These are phyloP conservation scores for Biston stratarius DNA, from an alignment of 2,888 invertebrate genomes.

Conservation along the genomic window DNA sequence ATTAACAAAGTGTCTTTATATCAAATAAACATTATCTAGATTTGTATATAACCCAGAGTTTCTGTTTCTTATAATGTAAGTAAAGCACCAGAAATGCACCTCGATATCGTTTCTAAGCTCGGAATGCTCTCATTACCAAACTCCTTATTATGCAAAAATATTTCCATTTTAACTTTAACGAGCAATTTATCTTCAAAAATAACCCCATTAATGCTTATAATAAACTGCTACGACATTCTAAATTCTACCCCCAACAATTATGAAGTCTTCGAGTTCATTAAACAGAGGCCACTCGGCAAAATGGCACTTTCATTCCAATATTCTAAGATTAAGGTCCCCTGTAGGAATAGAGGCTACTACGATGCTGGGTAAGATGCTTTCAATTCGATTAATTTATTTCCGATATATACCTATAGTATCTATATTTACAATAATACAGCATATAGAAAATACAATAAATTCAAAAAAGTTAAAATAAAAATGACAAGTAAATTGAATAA, in stretches of 20 bases:
- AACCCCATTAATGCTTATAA: conserved; percentile 66
- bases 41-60: too few species aligned
- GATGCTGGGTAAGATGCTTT: conserved; percentile 33
- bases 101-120: not conserved
- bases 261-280: conserved; percentile 76
- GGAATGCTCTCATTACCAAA: conserved; percentile 29
- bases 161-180: conserved; percentile 39
- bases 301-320: conserved; percentile 38
- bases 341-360: conserved; percentile 27
- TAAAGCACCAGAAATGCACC: not conserved
- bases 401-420: not conserved
- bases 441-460: too few species aligned
- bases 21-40: too few species aligned
- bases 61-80: not conserved
- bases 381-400: not conserved
- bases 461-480: too few species aligned
- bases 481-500: too few species aligned
- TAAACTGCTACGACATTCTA: conserved; percentile 61
- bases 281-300: conserved; percentile 53
- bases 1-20: too few species aligned
- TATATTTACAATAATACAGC: too few species aligned
- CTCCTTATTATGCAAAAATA: conserved; percentile 37
- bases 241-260: conserved; percentile 66
- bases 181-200: conserved; percentile 57
- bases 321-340: conserved; percentile 42